Base-by-base conservation (phyloP, 2,888 invertebrate genomes). In the Belgica antarctica region DNA sequence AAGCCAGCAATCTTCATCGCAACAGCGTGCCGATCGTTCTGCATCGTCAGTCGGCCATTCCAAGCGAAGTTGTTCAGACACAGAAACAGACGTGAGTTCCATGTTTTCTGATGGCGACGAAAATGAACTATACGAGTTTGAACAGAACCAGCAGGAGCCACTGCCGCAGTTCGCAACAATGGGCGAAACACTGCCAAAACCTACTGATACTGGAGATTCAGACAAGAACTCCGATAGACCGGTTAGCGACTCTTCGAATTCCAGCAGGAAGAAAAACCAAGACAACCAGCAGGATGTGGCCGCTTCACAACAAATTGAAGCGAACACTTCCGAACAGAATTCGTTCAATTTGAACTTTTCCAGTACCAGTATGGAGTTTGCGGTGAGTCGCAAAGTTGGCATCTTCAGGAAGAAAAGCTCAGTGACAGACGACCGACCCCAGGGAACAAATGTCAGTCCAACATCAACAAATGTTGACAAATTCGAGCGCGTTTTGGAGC, bases 361-460 rank as follows among this genome's bases (percentile, higher is more conserved):
- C 22, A 72, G 87, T 19, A 85, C 89, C 15, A 88, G 89, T 8
- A 89, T 91, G 85, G 92, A 92, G 77, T 92, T 92, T 78, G 90
- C 91, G 0, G 92, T 91, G 0, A 91, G 91, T 0, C 81, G 91
- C 75, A 91, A 91, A 0, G 80, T 92, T 24, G 91, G 90, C 24
- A 90, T 90, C 79, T 92, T 90, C 76, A 82, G 91, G 59, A 84
- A 89, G 73, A 83, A 88, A 72, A 86, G 87, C 15, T 86, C 87
- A 17, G 81, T 88, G 62, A 87, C 87, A 36, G 89, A 89, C 74
- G 61, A 27, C 15, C 25, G 12, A 34, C 34, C 17, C 28, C 62
- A 19, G 22, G n/a, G 2, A 31, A 19, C 22, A 2, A 46, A 34
- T 2, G 22, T 2, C 15, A 61, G 70, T 36, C 65, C 65, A 41